Conservation (phyloP, 2,888 invertebrate genomes). For the Acrobasis repandana region DNA sequence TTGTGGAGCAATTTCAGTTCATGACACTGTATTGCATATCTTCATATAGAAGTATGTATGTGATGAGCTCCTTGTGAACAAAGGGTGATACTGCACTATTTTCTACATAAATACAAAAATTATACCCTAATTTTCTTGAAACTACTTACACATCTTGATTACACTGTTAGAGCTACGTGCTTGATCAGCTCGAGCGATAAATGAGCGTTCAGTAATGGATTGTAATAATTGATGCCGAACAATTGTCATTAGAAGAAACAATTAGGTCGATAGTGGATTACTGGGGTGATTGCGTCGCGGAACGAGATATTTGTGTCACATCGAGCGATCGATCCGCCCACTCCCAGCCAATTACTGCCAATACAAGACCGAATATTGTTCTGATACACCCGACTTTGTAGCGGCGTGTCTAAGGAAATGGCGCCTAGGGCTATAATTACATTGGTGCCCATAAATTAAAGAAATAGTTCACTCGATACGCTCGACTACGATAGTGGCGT, state of each 20-base stretch:
- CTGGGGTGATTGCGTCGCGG: constrained; percentile 67
- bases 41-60: too few species aligned
- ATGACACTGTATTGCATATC: too few species aligned
- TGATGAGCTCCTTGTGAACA: too few species aligned
- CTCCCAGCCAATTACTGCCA: constrained; percentile 72
- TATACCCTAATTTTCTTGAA: background rate
- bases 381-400: constrained; percentile 44
- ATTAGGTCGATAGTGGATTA: constrained; percentile 77
- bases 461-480: background rate
- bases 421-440: too few species aligned
- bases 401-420: too few species aligned
- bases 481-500: too few species aligned
- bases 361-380: constrained; percentile 74
- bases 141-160: background rate
- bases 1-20: too few species aligned
- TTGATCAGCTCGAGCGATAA: constrained; percentile 43
- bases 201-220: constrained; percentile 52
- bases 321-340: constrained; percentile 70
- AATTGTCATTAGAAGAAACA: constrained; percentile 72
- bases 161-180: constrained; percentile 13
- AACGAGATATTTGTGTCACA: constrained; percentile 76
- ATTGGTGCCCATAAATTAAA: background rate
- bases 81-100: too few species aligned
- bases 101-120: background rate
- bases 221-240: constrained; percentile 60